Evolutionary conservation across 1,140 invertebrate species (phyloP).

Genomic region (Oryzaephilus surinamensis): DNA sequence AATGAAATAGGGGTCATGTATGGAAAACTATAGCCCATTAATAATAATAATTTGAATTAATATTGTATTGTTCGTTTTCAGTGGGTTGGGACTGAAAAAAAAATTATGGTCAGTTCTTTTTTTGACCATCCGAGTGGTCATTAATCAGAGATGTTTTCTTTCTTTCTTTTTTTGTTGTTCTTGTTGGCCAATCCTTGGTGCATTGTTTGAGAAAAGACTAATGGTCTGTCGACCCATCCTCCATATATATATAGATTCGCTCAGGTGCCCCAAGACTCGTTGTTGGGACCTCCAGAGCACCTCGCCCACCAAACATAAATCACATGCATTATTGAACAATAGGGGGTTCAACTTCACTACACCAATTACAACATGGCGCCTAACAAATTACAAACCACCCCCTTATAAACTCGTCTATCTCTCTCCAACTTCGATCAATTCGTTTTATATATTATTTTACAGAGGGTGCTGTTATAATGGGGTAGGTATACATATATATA

Average conservation of each 20-base stretch:
- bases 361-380: conserved; percentile 22
- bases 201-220: conserved; percentile 23
- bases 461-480: no score
- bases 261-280: no score
- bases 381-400: no score
- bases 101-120: no score
- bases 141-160: conserved; percentile 20
- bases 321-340: conserved; percentile 31
- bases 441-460: no score
- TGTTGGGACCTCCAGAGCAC: conserved; percentile 11
- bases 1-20: no score
- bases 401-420: conserved; percentile 4
- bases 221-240: conserved; percentile 19
- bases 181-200: conserved; percentile 18
- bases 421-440: conserved; percentile 17
- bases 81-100: no score
- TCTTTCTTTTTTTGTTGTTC: no score
- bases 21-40: no score
- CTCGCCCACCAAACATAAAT: conserved; percentile 24
- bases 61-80: conserved; percentile 4
- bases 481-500: no score
- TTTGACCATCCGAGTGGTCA: no score
- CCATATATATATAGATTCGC: conserved; percentile 17
- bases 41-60: conserved; percentile 8
- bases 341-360: conserved; percentile 16